Percentiles rank a stretch among this genome's conserved stretches.
Evolutionary conservation across 2,113 vertebrate species (phyloP).

Genomic region (Glaucidium brasilianum): DNA sequence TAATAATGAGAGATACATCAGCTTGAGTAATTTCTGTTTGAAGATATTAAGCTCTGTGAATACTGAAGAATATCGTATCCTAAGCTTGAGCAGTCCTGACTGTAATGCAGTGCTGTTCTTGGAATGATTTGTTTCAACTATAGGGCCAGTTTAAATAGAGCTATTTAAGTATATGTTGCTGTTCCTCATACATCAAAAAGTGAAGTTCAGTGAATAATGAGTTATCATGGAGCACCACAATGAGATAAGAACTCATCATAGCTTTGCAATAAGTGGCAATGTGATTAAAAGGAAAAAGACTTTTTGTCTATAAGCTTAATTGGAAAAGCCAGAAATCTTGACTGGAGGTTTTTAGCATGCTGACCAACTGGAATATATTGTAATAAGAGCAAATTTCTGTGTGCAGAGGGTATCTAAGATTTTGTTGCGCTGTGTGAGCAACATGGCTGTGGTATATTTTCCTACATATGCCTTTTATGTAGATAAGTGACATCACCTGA

Average conservation of each 20-base stretch:
- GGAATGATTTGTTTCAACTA: slow-evolving; percentile 61
- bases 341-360: not conserved
- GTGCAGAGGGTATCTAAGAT: not conserved
- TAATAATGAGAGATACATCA: slow-evolving; percentile 32
- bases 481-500: not conserved
- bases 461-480: not conserved
- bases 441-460: not conserved
- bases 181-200: slow-evolving; percentile 52
- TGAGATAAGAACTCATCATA: slow-evolving; percentile 43
- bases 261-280: slow-evolving; percentile 48
- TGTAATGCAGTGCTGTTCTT: slow-evolving; percentile 43
- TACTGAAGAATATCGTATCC: not conserved
- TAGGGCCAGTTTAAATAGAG: slow-evolving; percentile 56
- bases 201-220: slow-evolving; percentile 44
- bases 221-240: slow-evolving; percentile 12
- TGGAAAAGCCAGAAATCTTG: slow-evolving; percentile 20
- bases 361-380: not conserved
- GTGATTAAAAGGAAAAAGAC: slow-evolving; percentile 37
- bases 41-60: slow-evolving; percentile 48
- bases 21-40: slow-evolving; percentile 57
- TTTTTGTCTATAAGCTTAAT: slow-evolving; percentile 39
- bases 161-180: slow-evolving; percentile 51
- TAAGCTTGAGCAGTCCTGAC: slow-evolving; percentile 44
- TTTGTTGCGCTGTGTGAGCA: not conserved
- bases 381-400: not conserved